A percentile compares a stretch with the other conserved stretches of the same genome.
Conservation (phyloP, 2,797 vertebrate species). For the Falco biarmicus region DNA sequence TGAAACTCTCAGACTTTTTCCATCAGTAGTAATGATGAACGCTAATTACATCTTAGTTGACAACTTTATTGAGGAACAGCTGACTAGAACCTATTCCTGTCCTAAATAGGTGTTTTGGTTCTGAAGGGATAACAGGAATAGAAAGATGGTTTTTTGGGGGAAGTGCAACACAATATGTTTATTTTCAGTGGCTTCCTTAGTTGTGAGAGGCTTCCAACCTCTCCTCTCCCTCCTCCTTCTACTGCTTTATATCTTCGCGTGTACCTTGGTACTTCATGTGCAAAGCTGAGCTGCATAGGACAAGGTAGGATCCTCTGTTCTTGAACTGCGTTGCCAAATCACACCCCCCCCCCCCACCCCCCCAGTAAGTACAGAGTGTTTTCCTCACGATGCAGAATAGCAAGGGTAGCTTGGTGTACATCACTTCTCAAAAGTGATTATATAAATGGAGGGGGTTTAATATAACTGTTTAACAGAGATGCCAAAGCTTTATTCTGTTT, state of each 20-base stretch:
- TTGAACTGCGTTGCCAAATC: background rate
- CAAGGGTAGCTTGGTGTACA: background rate
- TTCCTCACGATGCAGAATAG: background rate
- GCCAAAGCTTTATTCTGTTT: background rate
- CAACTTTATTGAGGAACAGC: background rate
- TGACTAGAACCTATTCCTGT: constrained; percentile 6
- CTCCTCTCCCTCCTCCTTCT: background rate
- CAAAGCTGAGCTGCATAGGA: background rate
- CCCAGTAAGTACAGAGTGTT: background rate
- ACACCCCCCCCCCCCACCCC: background rate
- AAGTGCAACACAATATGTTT: background rate
- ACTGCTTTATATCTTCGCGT: background rate
- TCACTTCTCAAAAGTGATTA: background rate
- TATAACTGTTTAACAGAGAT: background rate
- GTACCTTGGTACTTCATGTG: background rate
- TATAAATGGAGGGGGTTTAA: background rate
- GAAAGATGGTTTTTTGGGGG: background rate
- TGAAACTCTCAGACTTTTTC: background rate
- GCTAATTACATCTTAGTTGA: constrained; percentile 3
- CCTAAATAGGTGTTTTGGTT: constrained; percentile 33
- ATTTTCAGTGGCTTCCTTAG: constrained; percentile 5
- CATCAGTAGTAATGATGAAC: background rate
- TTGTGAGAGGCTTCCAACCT: background rate
- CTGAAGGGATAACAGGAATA: constrained; percentile 6
- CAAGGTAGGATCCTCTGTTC: background rate